phyloP scores from a whole-genome alignment of 1,140 invertebrate genomes.

The Venturia canescens region DNA sequence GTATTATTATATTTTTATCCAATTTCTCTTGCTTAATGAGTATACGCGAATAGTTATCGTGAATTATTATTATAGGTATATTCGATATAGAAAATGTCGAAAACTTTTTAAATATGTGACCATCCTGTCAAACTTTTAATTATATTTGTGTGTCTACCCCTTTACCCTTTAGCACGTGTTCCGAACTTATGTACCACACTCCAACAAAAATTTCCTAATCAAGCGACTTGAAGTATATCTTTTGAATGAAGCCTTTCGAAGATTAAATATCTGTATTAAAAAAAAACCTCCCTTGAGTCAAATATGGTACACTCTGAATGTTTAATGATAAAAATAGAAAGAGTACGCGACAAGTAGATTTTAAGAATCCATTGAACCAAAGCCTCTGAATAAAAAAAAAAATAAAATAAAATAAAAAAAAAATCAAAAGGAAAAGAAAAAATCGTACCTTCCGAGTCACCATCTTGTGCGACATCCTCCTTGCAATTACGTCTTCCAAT shows the following conservation, averaged over 20 bases:
- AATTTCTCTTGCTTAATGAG: no score
- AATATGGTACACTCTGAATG: not conserved
- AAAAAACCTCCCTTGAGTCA: not conserved
- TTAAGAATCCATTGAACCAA: no score
- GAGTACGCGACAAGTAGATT: no score
- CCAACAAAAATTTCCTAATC: constrained; percentile 37
- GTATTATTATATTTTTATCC: not conserved
- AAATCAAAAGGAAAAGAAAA: no score
- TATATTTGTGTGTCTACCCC: not conserved
- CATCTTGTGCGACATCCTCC: not conserved
- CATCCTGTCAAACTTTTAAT: constrained; percentile 43
- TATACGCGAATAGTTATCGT: constrained; percentile 34
- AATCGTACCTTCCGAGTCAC: not conserved
- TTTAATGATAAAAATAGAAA: not conserved
- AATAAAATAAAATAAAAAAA: no score
- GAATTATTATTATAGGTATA: constrained; percentile 36
- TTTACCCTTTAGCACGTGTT: constrained; percentile 23
- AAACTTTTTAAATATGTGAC: constrained; percentile 42
- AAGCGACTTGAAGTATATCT: constrained; percentile 42
- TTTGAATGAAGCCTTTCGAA: constrained; percentile 24
- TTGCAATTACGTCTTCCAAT: not conserved
- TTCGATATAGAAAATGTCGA: constrained; percentile 46
- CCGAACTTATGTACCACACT: constrained; percentile 30
- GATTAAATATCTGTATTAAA: no score
- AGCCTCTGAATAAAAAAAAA: no score